A percentile compares a stretch with the other conserved stretches of the same genome.
Evolutionary conservation across 2,888 invertebrate species (phyloP).

Genomic region (Erynnis tages): DNA sequence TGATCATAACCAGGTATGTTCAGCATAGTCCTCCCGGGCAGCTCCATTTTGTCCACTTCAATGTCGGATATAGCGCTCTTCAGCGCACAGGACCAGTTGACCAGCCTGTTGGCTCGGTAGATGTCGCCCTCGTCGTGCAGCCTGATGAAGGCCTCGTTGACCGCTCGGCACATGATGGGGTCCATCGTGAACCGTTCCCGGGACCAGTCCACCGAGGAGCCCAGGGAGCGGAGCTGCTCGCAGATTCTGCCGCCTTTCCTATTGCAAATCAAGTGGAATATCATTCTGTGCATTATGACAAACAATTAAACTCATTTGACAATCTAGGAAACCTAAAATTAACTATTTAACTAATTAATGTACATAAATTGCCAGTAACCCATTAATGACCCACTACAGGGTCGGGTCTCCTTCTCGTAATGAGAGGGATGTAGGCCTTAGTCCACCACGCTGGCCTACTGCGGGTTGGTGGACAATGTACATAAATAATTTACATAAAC

Average conservation of each 20-base stretch:
- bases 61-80: constrained; percentile 99
- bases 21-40: constrained; percentile 92
- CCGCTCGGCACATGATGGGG: constrained; percentile 91
- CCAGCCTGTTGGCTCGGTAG: constrained; percentile 95
- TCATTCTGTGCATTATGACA: neutral
- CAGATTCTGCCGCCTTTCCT: constrained; percentile 89
- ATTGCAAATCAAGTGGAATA: neutral
- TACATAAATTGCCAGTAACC: too few species aligned
- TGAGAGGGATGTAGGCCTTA: too few species aligned
- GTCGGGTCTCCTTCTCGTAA: too few species aligned
- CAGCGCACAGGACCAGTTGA: constrained; percentile 99
- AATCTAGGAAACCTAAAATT: too few species aligned
- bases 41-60: constrained; percentile 97
- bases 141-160: constrained; percentile 96
- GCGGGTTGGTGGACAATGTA: too few species aligned
- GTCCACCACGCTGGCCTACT: too few species aligned
- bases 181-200: constrained; percentile 98
- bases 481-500: too few species aligned
- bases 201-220: constrained; percentile 97
- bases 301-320: too few species aligned
- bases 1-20: constrained; percentile 95
- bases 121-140: constrained; percentile 94
- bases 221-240: constrained; percentile 92
- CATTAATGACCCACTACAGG: too few species aligned
- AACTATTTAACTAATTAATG: too few species aligned